Evolutionary conservation across 2,113 vertebrate genomes (phyloP), one percentile per base, ranked within the genome.

Genomic region (Hassar affinis): DNA sequence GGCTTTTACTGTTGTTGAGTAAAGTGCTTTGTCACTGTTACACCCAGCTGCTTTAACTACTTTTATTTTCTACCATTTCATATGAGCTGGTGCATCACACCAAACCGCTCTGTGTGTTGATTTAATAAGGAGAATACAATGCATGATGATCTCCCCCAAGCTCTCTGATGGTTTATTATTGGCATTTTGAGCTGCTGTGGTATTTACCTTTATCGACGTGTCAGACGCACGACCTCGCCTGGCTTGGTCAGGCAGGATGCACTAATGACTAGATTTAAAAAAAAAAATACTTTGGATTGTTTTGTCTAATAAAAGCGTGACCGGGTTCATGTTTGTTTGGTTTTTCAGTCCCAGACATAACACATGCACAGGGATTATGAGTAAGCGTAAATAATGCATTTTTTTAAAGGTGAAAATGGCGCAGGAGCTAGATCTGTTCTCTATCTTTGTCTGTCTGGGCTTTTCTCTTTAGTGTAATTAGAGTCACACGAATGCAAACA

Each of bases 381-480:
- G 54, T 62, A 51, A 20, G n/a, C n/a, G 2, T 20, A 18, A 61
- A 68, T 42, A 27, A 20, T 1, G 64, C 47, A 56, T 17, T 49
- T 82, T 74, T 71, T 47, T 52, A 71, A 38, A 57, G 27, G 51
- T 74, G 80, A 75, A 75, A 75, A 62, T 62, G 42, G 27, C 42
- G 35, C 38, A 17, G 14, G 47, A 33, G 14, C 27, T 33, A 0
- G 20, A 11, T 62, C 17, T 49, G n/a, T 61, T 0, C 14, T 30
- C 22, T 35, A 11, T 33, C 59, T 52, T 33, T 61, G 42, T 79
- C 42, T 30, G 5, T 51, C 27, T 79, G 1, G 20, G 7, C 64
- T 38, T 47, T 71, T 47, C 38, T 5, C 38, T 59, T 18, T 33
- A 66, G n/a, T 35, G 42, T 51, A 66, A 66, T 80, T 66, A 66